Conservation (phyloP, 2,113 vertebrate genomes). For the Callipepla squamata region DNA sequence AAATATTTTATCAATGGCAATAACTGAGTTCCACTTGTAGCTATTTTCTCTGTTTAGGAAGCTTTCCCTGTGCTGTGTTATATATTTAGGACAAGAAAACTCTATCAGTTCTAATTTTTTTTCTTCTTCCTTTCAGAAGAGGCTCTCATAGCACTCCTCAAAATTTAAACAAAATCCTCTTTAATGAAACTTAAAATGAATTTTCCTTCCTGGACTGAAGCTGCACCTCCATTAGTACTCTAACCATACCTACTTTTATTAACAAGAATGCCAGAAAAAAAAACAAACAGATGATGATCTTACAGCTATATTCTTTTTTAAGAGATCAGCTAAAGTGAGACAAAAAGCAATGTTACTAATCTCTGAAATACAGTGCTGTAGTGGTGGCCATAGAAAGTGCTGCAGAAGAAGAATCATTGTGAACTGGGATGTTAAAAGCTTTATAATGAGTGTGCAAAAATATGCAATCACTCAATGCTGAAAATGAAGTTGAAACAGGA, state of each 20-base stretch:
- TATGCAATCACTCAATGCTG: accelerated
- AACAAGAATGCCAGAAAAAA: neutral
- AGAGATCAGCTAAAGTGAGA: neutral
- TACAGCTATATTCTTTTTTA: neutral
- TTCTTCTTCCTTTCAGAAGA: neutral
- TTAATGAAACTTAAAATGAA: neutral
- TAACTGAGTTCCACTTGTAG: neutral
- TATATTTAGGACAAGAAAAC: neutral
- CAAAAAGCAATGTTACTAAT: neutral
- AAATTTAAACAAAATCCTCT: neutral
- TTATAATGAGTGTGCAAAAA: neutral
- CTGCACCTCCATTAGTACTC: neutral
- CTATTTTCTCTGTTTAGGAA: neutral
- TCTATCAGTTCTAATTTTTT: neutral
- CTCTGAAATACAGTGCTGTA: neutral
- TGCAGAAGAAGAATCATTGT: neutral
- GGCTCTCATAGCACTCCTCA: neutral
- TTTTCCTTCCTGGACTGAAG: neutral
- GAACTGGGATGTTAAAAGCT: neutral
- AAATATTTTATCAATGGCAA: neutral
- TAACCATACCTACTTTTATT: neutral
- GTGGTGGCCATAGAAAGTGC: neutral
- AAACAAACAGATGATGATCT: neutral
- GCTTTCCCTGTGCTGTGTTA: neutral
- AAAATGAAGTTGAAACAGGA: neutral